phyloP scores from a whole-genome alignment of 2,113 vertebrate species.

The Podilymbus podiceps region DNA sequence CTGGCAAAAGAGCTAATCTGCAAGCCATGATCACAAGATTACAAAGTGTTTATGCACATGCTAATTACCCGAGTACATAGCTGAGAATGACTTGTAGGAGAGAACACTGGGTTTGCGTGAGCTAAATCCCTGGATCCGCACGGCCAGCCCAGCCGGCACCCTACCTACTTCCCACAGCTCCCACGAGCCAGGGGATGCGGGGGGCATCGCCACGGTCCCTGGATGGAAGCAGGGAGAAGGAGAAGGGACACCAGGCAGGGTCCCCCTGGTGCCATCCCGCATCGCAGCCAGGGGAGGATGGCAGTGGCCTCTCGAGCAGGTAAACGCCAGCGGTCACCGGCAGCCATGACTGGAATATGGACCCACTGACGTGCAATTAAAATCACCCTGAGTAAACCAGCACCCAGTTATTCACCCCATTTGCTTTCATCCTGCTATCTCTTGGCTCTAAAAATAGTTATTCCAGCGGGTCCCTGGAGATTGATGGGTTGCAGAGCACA shows the following conservation, averaged over 20 bases:
- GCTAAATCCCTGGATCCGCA: background rate
- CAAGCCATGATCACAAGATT: slow-evolving; percentile 72
- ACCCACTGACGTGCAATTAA: background rate
- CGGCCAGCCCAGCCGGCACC: accelerated
- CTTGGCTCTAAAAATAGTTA: background rate
- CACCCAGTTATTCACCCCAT: background rate
- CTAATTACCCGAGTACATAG: slow-evolving; percentile 55
- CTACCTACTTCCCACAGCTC: background rate
- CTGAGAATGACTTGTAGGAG: slow-evolving; percentile 50
- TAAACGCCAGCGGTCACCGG: background rate
- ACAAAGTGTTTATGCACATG: slow-evolving; percentile 67
- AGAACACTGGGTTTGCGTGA: background rate
- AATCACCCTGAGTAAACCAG: background rate
- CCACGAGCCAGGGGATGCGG: background rate
- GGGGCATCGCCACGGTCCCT: accelerated
- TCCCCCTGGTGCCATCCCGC: background rate
- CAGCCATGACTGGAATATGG: accelerated
- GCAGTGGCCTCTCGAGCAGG: background rate
- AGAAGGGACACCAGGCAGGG: background rate
- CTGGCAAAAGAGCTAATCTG: slow-evolving; percentile 69
- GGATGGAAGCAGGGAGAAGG: background rate
- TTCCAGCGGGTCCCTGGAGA: background rate
- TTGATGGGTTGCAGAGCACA: background rate
- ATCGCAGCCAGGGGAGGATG: accelerated
- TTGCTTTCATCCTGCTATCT: background rate